A percentile compares a stretch with the other conserved stretches of the same genome.
Conservation (phyloP, 2,797 vertebrate species). For the Gorsachius magnificus region DNA sequence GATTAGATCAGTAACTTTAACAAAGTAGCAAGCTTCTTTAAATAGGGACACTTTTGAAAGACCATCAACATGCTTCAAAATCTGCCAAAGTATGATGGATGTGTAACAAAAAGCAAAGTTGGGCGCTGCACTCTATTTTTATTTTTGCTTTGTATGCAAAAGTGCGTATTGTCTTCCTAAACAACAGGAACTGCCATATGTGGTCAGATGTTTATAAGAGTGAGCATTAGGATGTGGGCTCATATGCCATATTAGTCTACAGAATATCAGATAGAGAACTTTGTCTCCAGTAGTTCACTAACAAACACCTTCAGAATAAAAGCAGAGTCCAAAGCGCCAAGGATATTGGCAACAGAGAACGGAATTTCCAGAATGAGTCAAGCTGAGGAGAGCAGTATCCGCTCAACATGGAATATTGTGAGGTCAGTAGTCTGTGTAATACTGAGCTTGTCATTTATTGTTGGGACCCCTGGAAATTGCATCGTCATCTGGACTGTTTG, state of each 20-base stretch:
- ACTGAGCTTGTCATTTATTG: slow-evolving; percentile 80
- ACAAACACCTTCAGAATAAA: neutral
- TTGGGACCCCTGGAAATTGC: slow-evolving; percentile 85
- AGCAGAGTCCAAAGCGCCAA: neutral
- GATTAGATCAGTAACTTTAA: neutral
- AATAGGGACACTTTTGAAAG: neutral
- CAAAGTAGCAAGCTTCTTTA: neutral
- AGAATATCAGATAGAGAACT: neutral
- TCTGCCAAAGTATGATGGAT: neutral
- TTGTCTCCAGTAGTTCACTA: neutral
- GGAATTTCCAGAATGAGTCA: neutral
- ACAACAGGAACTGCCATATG: neutral
- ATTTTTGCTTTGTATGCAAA: neutral
- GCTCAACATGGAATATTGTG: neutral
- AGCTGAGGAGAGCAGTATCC: neutral
- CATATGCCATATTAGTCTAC: neutral
- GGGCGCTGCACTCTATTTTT: neutral
- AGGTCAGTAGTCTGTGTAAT: slow-evolving; percentile 76
- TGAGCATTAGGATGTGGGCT: slow-evolving; percentile 4
- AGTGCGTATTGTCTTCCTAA: neutral
- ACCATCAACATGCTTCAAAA: neutral
- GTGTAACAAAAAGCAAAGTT: neutral
- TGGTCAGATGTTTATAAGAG: neutral
- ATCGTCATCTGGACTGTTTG: slow-evolving; percentile 88
- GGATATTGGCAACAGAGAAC: neutral